A percentile compares a stretch with the other conserved stretches of the same genome.
Conservation (phyloP, 2,797 vertebrate genomes). For the Halcyon chelicuti region DNA sequence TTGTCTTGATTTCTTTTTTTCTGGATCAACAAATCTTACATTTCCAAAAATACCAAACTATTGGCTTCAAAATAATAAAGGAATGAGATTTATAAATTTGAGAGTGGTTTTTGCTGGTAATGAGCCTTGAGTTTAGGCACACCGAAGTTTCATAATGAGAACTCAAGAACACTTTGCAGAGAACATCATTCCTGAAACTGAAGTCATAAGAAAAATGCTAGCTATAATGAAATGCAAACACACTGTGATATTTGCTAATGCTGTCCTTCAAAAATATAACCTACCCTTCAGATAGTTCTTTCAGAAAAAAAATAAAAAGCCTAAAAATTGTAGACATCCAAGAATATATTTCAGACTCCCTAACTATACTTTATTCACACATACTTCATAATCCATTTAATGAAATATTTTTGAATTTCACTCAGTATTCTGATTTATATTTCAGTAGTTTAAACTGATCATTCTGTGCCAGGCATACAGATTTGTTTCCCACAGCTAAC, state of each 20-base stretch:
- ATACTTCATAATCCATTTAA: not conserved
- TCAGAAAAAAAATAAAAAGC: not conserved
- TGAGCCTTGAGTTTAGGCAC: not conserved
- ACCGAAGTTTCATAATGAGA: not conserved
- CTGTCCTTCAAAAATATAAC: not conserved
- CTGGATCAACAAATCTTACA: not conserved
- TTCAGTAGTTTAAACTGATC: constrained; percentile 11
- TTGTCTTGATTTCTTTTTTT: not conserved
- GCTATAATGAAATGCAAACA: not conserved
- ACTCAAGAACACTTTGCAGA: not conserved
- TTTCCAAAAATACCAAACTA: not conserved
- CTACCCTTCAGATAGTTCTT: not conserved
- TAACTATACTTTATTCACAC: not conserved
- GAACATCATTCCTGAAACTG: not conserved
- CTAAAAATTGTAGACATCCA: not conserved
- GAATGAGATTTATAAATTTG: not conserved
- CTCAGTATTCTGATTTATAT: constrained; percentile 1
- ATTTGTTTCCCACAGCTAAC: not conserved
- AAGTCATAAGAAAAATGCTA: not conserved
- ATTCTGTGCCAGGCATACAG: not conserved
- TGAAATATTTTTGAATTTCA: constrained; percentile 8
- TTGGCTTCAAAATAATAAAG: not conserved
- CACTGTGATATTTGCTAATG: not conserved
- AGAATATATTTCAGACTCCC: not conserved
- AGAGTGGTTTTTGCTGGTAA: not conserved